These are phyloP conservation scores for Microcebus griseorufus DNA, from an alignment of 2,113 vertebrate species.

Conservation along the genomic window DNA sequence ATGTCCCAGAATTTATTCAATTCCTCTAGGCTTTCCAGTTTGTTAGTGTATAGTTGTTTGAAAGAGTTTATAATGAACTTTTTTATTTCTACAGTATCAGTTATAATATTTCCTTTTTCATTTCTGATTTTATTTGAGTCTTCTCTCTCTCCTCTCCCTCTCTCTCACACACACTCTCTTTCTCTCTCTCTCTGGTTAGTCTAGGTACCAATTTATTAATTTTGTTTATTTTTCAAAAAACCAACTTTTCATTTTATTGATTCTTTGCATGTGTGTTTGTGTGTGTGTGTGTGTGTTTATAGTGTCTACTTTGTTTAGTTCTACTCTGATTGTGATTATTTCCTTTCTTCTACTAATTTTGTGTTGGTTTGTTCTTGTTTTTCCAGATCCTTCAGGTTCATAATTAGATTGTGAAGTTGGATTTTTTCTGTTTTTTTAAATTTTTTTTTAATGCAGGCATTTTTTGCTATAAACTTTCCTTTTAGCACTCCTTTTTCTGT, in stretches of 20 bases:
- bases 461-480: not conserved
- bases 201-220: not conserved
- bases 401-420: not conserved
- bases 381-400: not conserved
- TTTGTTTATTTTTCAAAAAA: not conserved
- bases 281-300: too few relatives aligned
- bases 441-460: not conserved
- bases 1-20: not conserved
- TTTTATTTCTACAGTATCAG: not conserved
- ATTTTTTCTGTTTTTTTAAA: too few relatives aligned
- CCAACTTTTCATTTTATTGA: not conserved
- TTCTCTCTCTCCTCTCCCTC: not conserved
- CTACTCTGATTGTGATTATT: not conserved
- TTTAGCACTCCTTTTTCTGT: not conserved
- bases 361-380: not conserved
- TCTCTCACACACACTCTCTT: not conserved
- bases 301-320: not conserved
- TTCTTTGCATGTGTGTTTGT: not conserved
- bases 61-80: not conserved
- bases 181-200: not conserved
- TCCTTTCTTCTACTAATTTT: not conserved
- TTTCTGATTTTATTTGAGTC: not conserved
- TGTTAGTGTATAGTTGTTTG: not conserved
- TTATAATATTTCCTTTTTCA: not conserved
- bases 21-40: not conserved